phyloP scores from a whole-genome alignment of 1,140 invertebrate species.

The Drosophila nigrodunni region DNA sequence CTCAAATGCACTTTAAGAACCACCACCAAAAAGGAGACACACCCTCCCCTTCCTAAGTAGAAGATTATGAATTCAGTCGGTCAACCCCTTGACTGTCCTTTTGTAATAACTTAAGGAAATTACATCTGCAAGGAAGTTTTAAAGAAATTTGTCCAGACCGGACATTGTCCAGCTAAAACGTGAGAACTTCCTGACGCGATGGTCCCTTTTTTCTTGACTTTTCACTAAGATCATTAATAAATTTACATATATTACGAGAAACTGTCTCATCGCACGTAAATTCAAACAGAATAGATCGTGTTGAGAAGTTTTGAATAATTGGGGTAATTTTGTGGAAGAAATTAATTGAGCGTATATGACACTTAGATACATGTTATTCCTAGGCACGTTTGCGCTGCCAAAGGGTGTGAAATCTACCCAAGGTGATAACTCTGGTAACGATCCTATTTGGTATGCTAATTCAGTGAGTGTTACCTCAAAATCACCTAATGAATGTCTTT shows the following conservation, averaged over 20 bases:
- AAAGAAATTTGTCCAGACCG: conserved; percentile 38
- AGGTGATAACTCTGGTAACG: conserved; percentile 18
- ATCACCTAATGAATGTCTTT: background rate
- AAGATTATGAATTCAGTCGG: background rate
- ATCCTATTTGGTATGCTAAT: conserved; percentile 22
- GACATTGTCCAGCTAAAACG: conserved; percentile 73
- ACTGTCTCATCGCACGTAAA: conserved; percentile 28
- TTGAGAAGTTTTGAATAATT: conserved; percentile 56
- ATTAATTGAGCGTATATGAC: conserved; percentile 65
- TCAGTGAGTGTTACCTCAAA: background rate
- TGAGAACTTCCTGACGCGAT: conserved; percentile 55
- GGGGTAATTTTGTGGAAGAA: conserved; percentile 70
- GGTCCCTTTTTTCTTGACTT: conserved; percentile 54
- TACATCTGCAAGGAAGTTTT: conserved; percentile 36
- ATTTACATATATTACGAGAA: conserved; percentile 54
- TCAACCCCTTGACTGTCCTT: conserved; percentile 23
- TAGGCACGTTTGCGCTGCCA: background rate
- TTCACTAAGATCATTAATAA: conserved; percentile 61
- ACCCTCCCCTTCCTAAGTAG: conserved; percentile 15
- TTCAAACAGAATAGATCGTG: conserved; percentile 40
- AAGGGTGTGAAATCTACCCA: conserved; percentile 47
- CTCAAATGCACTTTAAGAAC: conserved; percentile 30
- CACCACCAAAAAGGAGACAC: conserved; percentile 33
- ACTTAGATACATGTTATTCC: conserved; percentile 1
- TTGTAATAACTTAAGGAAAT: conserved; percentile 1